A percentile compares a stretch with the other conserved stretches of the same genome.
Evolutionary conservation across 1,140 invertebrate genomes (phyloP).

Genomic region (Bradysia coprophila): DNA sequence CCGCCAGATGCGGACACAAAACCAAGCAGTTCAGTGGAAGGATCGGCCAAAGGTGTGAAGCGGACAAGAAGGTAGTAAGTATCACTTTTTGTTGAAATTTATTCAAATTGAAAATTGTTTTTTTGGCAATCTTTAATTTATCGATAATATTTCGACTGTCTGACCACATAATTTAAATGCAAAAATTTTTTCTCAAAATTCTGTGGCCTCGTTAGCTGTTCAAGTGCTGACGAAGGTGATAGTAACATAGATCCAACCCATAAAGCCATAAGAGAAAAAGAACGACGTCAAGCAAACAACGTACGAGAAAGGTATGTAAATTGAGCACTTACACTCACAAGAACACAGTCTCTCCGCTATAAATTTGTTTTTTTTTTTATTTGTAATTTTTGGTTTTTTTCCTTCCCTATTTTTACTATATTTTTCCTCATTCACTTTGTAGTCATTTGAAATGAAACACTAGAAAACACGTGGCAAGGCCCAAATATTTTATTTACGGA

Average conservation of each 20-base stretch:
- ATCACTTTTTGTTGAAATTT: slow-evolving; percentile 7
- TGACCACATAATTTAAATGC: too few species aligned
- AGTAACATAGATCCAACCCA: slow-evolving; percentile 57
- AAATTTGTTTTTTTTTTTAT: neutral
- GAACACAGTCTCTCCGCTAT: neutral
- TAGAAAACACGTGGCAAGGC: too few species aligned
- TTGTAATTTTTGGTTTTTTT: neutral
- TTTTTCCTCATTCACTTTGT: neutral
- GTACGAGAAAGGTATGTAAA: slow-evolving; percentile 83
- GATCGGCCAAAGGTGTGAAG: slow-evolving; percentile 23
- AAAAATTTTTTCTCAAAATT: slow-evolving; percentile 1
- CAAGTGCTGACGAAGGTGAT: slow-evolving; percentile 48
- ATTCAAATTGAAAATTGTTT: neutral
- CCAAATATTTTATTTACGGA: neutral
- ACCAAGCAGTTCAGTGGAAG: slow-evolving; percentile 37
- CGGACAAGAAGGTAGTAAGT: slow-evolving; percentile 63
- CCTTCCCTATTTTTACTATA: neutral
- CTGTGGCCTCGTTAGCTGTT: slow-evolving; percentile 31
- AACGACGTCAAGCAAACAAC: slow-evolving; percentile 95
- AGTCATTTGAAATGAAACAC: too few species aligned
- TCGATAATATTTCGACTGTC: too few species aligned
- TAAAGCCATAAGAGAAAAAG: slow-evolving; percentile 88
- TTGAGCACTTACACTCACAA: slow-evolving; percentile 1
- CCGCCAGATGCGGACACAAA: slow-evolving; percentile 59
- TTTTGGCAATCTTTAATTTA: neutral